Percentiles rank a stretch among this genome's conserved stretches.
These are phyloP conservation scores for Pluvialis apricaria DNA, from an alignment of 2,113 vertebrate species.

Conservation along the genomic window DNA sequence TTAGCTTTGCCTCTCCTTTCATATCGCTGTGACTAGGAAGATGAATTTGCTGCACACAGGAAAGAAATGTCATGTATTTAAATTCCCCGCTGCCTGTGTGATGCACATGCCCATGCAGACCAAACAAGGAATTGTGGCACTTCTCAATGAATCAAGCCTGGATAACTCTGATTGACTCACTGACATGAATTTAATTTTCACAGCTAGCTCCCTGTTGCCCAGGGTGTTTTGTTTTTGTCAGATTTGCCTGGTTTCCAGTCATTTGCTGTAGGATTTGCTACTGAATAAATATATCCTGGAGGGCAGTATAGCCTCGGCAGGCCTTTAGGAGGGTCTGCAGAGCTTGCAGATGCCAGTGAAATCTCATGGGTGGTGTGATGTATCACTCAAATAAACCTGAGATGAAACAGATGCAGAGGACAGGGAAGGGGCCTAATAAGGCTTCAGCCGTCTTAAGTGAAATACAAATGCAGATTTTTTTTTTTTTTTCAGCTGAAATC, in stretches of 20 bases:
- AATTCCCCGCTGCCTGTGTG: rapidly evolving
- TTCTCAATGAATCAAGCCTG: not conserved
- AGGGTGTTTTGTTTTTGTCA: not conserved
- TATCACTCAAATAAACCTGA: not conserved
- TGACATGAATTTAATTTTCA: not conserved
- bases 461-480: not conserved
- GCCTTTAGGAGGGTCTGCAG: not conserved
- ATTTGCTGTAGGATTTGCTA: not conserved
- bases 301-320: not conserved
- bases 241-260: not conserved
- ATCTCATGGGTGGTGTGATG: not conserved
- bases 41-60: not conserved
- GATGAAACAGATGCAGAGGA: not conserved
- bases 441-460: not conserved
- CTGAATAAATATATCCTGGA: not conserved
- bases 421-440: not conserved
- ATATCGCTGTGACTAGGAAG: not conserved
- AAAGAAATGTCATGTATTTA: not conserved
- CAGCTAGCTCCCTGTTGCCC: not conserved
- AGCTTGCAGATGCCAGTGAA: not conserved
- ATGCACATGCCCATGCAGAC: not conserved
- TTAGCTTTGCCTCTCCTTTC: not conserved
- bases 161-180: not conserved
- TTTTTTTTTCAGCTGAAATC: not conserved
- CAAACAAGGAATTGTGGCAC: not conserved